Base-by-base conservation (phyloP, 2,113 vertebrate genomes). In the Cynoglossus semilaevis region DNA sequence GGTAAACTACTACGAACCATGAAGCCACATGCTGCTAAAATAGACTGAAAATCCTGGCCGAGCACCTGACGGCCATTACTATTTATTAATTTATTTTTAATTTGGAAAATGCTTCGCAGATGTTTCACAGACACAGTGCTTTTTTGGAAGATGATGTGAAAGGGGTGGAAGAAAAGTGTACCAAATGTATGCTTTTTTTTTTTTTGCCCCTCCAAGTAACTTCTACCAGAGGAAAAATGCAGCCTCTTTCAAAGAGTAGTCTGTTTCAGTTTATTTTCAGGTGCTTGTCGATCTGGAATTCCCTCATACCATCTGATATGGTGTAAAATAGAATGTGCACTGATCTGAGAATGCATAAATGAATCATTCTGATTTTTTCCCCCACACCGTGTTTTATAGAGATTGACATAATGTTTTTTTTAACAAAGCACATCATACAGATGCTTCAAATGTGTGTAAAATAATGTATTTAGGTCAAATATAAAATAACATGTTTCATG, bases 31-130 rank as follows among this genome's bases (percentile, higher is more conserved):
- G 87, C 85, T 76, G 85, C 85, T 88, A 83, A 88, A 82, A 77
- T 80, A 76, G 83, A 85, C 82, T 82, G 62, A 79, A 80, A 82
- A 72, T 81, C 76, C 63, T 87, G 85, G 88, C 87, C 72, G 42
- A 22, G 68, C 66, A 82, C 84, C 86, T 88, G 72, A 58, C 60
- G 52, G 59, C 80, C 83, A 82, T 89, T 88, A 86, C 85, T 80
- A 83, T 88, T 77, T 82, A 89, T 88, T 86, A 87, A 87, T 90
- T 84, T 86, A 74, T 82, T 84, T 88, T 84, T 87, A 89, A 91
- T 91, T 87, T 64, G 63, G 51, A 61, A 87, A 91, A 92, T 90
- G 85, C 80, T 85, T 86, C 84, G 72, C 91, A 91, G 87, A 90
- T 91, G 90, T 87, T 76, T 82, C 22, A 49, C 70, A 79, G 80